phyloP scores from a whole-genome alignment of 2,797 vertebrate species.

The Antennarius maculatus region DNA sequence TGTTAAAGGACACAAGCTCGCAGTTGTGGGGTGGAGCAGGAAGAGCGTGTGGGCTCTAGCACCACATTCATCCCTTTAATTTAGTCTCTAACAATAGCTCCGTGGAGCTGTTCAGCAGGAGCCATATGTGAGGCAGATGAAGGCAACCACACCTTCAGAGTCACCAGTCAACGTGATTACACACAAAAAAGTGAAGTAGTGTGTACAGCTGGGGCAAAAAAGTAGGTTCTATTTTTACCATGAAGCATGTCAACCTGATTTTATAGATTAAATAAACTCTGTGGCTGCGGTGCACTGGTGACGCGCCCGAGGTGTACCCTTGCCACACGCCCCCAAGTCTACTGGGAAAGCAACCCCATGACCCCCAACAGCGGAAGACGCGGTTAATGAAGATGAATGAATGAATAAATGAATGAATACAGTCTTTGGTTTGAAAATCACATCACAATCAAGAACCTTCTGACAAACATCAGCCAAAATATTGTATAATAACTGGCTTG shows the following conservation, averaged over 20 bases:
- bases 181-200: constrained; percentile 15
- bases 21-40: constrained; percentile 31
- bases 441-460: not conserved
- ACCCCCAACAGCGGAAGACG: too few relatives aligned
- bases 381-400: too few relatives aligned
- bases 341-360: too few relatives aligned
- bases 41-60: constrained; percentile 50
- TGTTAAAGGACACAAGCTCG: constrained; percentile 39
- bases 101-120: constrained; percentile 38
- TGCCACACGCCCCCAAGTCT: too few relatives aligned
- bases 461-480: not conserved
- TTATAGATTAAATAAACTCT: too few relatives aligned
- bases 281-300: not conserved
- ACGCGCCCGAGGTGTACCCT: too few relatives aligned
- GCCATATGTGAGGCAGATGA: constrained; percentile 28
- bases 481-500: not conserved
- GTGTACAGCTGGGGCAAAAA: not conserved
- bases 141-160: constrained; percentile 45
- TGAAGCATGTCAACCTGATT: not conserved
- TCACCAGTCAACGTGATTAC: constrained; percentile 27
- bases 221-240: constrained; percentile 3
- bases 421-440: too few relatives aligned
- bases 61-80: constrained; percentile 58
- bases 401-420: too few relatives aligned
- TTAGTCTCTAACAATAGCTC: constrained; percentile 50